Base-by-base conservation (phyloP, 2,113 vertebrate genomes). In the Etia nguti region DNA sequence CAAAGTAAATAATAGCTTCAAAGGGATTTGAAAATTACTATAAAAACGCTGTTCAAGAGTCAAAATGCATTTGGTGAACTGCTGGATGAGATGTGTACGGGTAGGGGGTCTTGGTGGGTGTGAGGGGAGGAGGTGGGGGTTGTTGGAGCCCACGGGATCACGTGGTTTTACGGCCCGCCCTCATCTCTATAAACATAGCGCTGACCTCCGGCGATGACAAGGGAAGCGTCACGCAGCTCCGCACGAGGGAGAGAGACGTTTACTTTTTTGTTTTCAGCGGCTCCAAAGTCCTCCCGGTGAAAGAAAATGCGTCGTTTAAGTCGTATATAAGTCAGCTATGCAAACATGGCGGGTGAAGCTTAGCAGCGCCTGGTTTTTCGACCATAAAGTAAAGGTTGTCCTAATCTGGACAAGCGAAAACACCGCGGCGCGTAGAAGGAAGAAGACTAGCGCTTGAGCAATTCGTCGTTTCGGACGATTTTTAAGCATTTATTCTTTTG, bases 131-230 rank as follows among this genome's bases (percentile, higher is more conserved):
- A 70, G 57, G 79, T 68, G 15, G 88, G 24, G 3, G 24, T 1
- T 3, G 62, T 3, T 34, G 3, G 56, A 26, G 22, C 48, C 60
- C 60, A 80, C 56, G 70, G 70, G 10, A 82, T 94, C 94, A 95
- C 94, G 92, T 95, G 94, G 70, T 24, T n/a, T 38, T 46, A 18
- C 16, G 56, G 55, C 81, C 56, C 56, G 36, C 81, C 84, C 41
- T 92, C 85, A 1, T 77, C 56, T 75, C 89, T 83, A 94, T 96
- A 95, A 95, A 95, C 90, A 92, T 20, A 81, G 52, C 86, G 6
- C 79, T 80, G 87, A 36, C 84, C 81, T 55, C 89, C 46, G 20
- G 80, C 54, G 50, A 22, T 10, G 0, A 12, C 16, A 15, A 79
- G 41, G 3, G 59, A 31, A 50, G 57, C 13, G 50, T 50, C 84